A percentile compares a stretch with the other conserved stretches of the same genome.
phyloP scores from a whole-genome alignment of 2,113 vertebrate genomes.

The Excalfactoria chinensis region DNA sequence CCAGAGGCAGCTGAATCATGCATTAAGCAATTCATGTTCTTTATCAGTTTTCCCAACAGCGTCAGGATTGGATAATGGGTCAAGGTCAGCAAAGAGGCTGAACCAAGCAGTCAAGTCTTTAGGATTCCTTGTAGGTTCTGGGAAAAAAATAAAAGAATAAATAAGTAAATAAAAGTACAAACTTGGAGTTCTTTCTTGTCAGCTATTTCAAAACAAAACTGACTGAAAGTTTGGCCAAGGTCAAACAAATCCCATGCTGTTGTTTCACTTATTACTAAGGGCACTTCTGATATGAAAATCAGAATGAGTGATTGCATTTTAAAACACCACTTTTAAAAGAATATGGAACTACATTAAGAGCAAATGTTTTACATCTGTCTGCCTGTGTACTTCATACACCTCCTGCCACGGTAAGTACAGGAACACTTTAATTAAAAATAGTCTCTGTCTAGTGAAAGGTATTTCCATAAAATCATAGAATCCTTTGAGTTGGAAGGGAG shows the following conservation, averaged over 20 bases:
- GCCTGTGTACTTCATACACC: background rate
- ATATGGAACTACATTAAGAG: background rate
- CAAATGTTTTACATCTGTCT: background rate
- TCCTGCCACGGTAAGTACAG: background rate
- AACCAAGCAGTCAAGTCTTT: constrained; percentile 94
- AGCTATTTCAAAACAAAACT: constrained; percentile 41
- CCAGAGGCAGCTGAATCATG: constrained; percentile 76
- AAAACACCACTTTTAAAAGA: background rate
- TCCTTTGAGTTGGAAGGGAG: too few relatives aligned
- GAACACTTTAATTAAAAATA: background rate
- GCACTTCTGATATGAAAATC: background rate
- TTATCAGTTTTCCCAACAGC: constrained; percentile 89
- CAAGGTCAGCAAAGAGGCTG: constrained; percentile 95
- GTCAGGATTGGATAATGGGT: constrained; percentile 95
- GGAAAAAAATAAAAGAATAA: background rate
- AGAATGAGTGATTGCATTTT: background rate
- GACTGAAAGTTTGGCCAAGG: background rate
- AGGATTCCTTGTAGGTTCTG: constrained; percentile 81
- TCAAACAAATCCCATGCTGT: background rate
- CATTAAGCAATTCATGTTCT: constrained; percentile 93
- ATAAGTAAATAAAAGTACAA: background rate
- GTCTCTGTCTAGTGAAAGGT: background rate
- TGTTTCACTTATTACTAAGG: constrained; percentile 11
- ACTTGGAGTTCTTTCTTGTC: background rate
- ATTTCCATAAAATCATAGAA: background rate